Conservation (phyloP, 2,113 vertebrate genomes). For the Agapornis roseicollis region DNA sequence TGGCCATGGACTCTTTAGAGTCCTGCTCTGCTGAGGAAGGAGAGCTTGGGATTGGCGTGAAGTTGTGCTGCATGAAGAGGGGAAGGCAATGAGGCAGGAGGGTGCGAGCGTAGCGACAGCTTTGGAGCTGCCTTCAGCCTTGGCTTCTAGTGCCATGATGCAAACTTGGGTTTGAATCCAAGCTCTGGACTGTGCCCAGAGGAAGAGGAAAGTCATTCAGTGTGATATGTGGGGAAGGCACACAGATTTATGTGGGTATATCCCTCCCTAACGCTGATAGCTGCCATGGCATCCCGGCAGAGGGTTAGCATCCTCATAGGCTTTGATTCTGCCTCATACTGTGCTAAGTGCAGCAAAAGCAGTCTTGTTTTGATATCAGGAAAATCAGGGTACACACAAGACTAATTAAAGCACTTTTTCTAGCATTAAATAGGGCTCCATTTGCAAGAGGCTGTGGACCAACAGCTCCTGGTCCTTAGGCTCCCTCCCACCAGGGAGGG, state of each 20-base stretch:
- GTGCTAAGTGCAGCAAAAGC: background rate
- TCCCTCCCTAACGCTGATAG: background rate
- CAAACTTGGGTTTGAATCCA: background rate
- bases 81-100: background rate
- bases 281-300: background rate
- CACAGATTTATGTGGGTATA: rapidly evolving
- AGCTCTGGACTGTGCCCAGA: background rate
- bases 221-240: background rate
- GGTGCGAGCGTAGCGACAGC: background rate
- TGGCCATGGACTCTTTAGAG: slow-evolving; percentile 50
- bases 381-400: too few relatives aligned
- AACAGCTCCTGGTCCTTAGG: background rate
- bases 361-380: background rate
- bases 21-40: slow-evolving; percentile 6
- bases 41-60: background rate
- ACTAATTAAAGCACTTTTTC: background rate
- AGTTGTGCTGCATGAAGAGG: background rate
- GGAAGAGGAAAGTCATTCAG: background rate
- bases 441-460: background rate
- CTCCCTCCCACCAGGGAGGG: background rate
- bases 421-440: background rate
- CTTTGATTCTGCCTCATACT: too few relatives aligned
- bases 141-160: rapidly evolving
- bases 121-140: background rate
- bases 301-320: background rate